These are phyloP conservation scores for Smithornis capensis DNA, from an alignment of 2,113 vertebrate species.

Conservation along the genomic window DNA sequence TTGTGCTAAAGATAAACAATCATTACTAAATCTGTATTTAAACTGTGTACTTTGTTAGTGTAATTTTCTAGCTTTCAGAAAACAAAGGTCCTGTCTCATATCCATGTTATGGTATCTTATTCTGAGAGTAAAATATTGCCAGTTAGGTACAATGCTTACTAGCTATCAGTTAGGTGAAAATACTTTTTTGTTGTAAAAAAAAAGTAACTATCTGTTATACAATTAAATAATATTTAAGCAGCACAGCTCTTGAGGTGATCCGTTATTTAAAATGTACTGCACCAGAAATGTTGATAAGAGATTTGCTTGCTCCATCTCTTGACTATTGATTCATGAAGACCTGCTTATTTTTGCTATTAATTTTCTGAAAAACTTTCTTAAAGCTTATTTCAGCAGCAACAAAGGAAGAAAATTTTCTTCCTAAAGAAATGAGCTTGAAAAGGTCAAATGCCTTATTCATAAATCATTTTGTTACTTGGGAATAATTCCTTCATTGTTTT, in stretches of 20 bases:
- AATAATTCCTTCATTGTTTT: slow-evolving; percentile 5
- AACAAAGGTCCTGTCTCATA: not conserved
- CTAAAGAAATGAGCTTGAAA: not conserved
- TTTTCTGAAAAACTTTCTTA: not conserved
- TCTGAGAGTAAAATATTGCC: not conserved
- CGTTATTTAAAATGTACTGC: not conserved
- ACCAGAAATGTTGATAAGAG: not conserved
- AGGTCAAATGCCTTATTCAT: slow-evolving; percentile 34
- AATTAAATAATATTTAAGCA: not conserved
- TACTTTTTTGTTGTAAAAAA: not conserved
- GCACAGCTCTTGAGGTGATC: not conserved
- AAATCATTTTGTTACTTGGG: slow-evolving; percentile 7
- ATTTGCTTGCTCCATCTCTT: not conserved
- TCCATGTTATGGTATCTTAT: not conserved
- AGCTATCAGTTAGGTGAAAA: not conserved
- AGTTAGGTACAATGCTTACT: not conserved
- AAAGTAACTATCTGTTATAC: not conserved
- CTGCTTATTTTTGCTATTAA: not conserved
- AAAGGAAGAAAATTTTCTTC: not conserved
- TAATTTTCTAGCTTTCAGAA: not conserved
- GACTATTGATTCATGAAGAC: not conserved
- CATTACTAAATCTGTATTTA: not conserved
- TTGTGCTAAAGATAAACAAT: not conserved
- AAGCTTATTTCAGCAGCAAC: not conserved
- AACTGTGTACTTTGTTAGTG: not conserved